These are phyloP conservation scores for Metellina segmentata DNA, from an alignment of 2,888 invertebrate genomes.

Conservation along the genomic window DNA sequence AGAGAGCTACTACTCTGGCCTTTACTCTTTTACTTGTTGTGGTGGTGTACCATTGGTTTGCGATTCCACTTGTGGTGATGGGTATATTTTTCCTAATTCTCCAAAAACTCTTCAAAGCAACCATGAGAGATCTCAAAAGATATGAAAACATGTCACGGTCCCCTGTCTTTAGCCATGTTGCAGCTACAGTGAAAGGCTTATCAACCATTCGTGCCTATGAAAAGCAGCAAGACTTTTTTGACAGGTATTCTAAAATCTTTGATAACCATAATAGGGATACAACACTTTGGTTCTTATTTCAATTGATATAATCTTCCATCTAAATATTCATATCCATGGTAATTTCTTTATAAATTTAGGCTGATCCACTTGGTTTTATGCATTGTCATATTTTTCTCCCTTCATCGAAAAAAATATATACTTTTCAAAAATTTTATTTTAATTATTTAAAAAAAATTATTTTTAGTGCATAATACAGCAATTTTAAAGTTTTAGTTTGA, in stretches of 20 bases:
- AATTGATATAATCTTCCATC: too few relatives aligned
- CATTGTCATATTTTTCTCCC: too few relatives aligned
- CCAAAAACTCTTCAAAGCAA: slow-evolving; percentile 82
- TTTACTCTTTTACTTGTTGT: slow-evolving; percentile 93
- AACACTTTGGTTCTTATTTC: too few relatives aligned
- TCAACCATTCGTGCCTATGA: slow-evolving; percentile 85
- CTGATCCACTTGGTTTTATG: too few relatives aligned
- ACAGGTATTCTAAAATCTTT: slow-evolving; percentile 80
- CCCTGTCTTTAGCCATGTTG: slow-evolving; percentile 84
- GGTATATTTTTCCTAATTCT: slow-evolving; percentile 83
- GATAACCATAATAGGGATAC: too few relatives aligned
- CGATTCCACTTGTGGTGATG: slow-evolving; percentile 90
- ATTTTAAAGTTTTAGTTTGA: too few relatives aligned
- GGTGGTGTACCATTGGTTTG: slow-evolving; percentile 90
- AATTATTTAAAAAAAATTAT: too few relatives aligned
- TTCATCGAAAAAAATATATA: too few relatives aligned
- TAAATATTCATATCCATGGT: too few relatives aligned
- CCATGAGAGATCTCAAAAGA: slow-evolving; percentile 83
- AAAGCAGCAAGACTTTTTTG: slow-evolving; percentile 83
- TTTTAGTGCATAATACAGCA: too few relatives aligned
- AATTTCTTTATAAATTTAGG: too few relatives aligned
- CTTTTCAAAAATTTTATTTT: too few relatives aligned
- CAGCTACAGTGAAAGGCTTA: slow-evolving; percentile 84
- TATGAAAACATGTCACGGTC: slow-evolving; percentile 84
- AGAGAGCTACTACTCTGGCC: slow-evolving; percentile 86